Base-by-base conservation (phyloP, 2,888 invertebrate genomes). In the Troilus luridus region DNA sequence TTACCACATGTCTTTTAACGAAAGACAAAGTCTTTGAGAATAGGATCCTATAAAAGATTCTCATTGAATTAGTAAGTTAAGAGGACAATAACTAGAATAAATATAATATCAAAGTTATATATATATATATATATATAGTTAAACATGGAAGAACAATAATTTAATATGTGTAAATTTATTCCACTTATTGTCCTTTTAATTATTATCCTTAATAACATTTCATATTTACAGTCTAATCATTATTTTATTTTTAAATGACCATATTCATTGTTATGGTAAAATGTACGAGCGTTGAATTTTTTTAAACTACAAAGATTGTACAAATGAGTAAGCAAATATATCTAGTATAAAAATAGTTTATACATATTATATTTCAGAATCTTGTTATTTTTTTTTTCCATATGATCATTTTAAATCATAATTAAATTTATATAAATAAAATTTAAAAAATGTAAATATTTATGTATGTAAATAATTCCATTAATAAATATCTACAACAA, bases 401-500 rank as follows among this genome's bases (percentile, higher is more conserved):
- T 21, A 14, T 77, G 27, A 77, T 77, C 17, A 41, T 41, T 77
- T 41, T 77, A 19, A 77, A 77, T 67, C 41, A 41, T 77, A 24
- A 6, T 7, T 11, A 6, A 41, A 19, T 77, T 77, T 77, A 41
- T 77, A 7, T 77, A 8, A 12, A 19, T 10, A 58, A 12, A n/a
- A 12, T 3, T 41, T 1, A 41, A n/a, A 85, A 56, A 10, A 5
- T 85, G 85, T 85, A 85, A 21, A 85, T 85, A 85, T 85, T 54
- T 85, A 85, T 58, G 54, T 56, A 85, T 85, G 85, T 85, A 85
- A 85, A 85, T 85, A 85, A 56, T 10, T 56, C 21, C 12, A 56
- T 85, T 56, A 85, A 56, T 85, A 85, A 85, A 85, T 58, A 85
- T 85, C 56, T 85, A 56, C 85, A 41, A 41, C 9, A 64, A 12